Percentiles rank a stretch among this genome's conserved stretches.
These are phyloP conservation scores for Sphecodes monilicornis DNA, from an alignment of 2,888 invertebrate species.

Conservation along the genomic window DNA sequence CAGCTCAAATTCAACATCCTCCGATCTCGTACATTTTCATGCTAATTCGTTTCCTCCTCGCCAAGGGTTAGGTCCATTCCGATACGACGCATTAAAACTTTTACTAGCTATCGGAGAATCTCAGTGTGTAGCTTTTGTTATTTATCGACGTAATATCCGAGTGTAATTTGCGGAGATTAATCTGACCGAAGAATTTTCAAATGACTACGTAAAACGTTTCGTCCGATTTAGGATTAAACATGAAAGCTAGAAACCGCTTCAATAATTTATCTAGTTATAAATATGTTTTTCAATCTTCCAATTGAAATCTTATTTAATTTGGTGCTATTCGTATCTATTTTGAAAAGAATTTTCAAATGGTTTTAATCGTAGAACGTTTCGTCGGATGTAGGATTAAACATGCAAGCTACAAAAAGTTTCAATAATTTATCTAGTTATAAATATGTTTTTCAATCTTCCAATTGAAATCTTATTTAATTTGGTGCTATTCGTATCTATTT, in stretches of 20 bases:
- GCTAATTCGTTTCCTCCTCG: conserved; percentile 21
- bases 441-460: not conserved
- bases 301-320: not conserved
- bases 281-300: not conserved
- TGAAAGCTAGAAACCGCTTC: not conserved
- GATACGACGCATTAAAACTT: conserved; percentile 27
- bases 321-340: not conserved
- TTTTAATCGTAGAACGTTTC: not conserved
- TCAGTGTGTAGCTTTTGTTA: not conserved
- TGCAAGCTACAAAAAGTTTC: not conserved
- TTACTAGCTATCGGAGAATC: not conserved
- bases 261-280: not conserved
- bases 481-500: not conserved
- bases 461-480: not conserved
- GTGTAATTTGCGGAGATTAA: not conserved
- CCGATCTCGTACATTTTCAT: conserved; percentile 37
- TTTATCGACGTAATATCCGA: conserved; percentile 21
- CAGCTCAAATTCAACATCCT: conserved; percentile 45
- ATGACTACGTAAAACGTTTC: not conserved
- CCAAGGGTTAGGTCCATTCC: not conserved
- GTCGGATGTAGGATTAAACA: not conserved
- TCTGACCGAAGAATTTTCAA: not conserved
- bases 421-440: not conserved
- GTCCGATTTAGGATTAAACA: not conserved
- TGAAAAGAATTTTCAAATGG: not conserved